These are phyloP conservation scores for Rhinella marina DNA, from an alignment of 2,797 vertebrate genomes.

Conservation along the genomic window DNA sequence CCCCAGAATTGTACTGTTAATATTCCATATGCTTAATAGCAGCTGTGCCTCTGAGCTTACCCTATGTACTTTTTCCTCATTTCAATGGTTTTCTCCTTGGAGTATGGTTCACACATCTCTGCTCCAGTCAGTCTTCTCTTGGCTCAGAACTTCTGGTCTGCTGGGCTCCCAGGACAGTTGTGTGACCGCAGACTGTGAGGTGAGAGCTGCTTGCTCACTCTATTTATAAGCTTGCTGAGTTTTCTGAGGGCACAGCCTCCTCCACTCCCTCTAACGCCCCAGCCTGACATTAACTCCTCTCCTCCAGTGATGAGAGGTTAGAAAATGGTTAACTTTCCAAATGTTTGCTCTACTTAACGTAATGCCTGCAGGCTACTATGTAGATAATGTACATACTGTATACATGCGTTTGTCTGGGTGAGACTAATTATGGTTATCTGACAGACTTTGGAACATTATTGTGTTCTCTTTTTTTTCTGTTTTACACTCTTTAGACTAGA, in stretches of 20 bases:
- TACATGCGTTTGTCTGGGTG: background rate
- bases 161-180: background rate
- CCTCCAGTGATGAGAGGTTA: background rate
- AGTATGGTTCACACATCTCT: conserved; percentile 76
- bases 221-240: conserved; percentile 51
- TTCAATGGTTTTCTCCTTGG: conserved; percentile 84
- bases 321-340: conserved; percentile 32
- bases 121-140: conserved; percentile 12
- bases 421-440: background rate
- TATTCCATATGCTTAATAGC: background rate
- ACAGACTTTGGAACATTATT: background rate
- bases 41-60: conserved; percentile 71
- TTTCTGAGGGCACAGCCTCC: conserved; percentile 47
- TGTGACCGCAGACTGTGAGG: background rate
- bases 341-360: background rate
- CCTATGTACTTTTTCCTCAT: conserved; percentile 87
- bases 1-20: background rate
- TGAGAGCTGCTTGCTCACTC: conserved; percentile 9
- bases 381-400: background rate
- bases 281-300: conserved; percentile 45
- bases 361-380: too few relatives aligned
- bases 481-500: background rate
- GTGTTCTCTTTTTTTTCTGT: background rate
- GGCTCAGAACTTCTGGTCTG: conserved; percentile 4
- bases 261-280: conserved; percentile 48